Evolutionary conservation across 2,797 vertebrate genomes (phyloP).

Genomic region (Iguana delicatissima): DNA sequence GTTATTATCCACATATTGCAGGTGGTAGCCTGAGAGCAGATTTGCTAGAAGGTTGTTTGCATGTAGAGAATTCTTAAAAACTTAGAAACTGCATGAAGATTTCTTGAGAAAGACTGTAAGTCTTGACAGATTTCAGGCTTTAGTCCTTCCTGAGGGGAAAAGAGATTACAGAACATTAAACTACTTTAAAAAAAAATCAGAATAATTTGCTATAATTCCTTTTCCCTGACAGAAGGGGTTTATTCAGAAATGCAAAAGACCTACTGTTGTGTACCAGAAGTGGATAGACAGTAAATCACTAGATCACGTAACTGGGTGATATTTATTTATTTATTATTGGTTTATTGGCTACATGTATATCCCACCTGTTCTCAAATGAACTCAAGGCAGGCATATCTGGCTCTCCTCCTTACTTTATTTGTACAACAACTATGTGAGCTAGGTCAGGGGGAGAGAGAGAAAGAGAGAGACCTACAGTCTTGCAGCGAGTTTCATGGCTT

Average conservation of each 20-base stretch:
- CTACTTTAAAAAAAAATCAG: neutral
- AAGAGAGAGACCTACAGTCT: too few relatives aligned
- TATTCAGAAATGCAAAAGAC: neutral
- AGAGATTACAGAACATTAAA: slow-evolving; percentile 9
- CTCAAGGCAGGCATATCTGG: neutral
- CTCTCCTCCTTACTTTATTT: neutral
- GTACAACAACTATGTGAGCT: neutral
- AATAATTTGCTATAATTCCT: neutral
- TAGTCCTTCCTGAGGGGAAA: neutral
- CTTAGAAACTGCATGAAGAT: neutral
- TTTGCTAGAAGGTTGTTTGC: neutral
- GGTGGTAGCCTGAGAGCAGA: neutral
- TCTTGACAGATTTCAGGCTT: slow-evolving; percentile 1
- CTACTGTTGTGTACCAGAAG: neutral
- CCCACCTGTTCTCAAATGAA: neutral
- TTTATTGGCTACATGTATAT: neutral
- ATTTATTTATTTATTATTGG: neutral
- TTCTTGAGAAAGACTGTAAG: slow-evolving; percentile 9
- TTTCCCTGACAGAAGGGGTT: neutral
- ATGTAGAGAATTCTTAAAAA: neutral
- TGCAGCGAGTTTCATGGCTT: neutral
- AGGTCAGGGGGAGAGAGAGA: neutral
- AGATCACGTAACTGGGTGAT: neutral
- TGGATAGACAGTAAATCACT: neutral
- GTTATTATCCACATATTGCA: neutral